Evolutionary conservation across 2,888 invertebrate genomes (phyloP).

Genomic region (Xiphydria camelus): DNA sequence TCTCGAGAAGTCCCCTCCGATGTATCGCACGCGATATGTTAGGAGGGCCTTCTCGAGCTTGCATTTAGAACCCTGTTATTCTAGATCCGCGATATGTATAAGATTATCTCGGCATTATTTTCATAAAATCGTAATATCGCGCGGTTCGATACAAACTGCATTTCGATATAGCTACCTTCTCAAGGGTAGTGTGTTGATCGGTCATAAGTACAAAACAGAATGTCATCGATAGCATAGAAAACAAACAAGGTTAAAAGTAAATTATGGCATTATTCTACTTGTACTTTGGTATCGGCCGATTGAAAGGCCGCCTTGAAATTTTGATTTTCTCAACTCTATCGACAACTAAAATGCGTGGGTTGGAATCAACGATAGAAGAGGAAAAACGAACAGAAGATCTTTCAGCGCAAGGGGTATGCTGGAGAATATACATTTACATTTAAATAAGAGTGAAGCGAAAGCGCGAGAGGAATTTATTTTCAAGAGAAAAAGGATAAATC

Average conservation of each 20-base stretch:
- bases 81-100: too few relatives aligned
- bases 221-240: conserved; percentile 30
- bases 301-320: conserved; percentile 23
- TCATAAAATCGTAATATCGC: too few relatives aligned
- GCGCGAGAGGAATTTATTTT: conserved; percentile 15
- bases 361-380: conserved; percentile 11
- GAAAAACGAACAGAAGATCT: conserved; percentile 14
- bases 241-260: conserved; percentile 31
- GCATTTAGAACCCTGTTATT: too few relatives aligned
- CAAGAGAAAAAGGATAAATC: too few relatives aligned
- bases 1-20: too few relatives aligned
- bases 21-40: too few relatives aligned
- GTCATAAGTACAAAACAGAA: conserved; percentile 33
- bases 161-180: conserved; percentile 18
- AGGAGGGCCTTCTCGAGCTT: too few relatives aligned
- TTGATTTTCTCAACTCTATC: conserved; percentile 10
- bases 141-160: background rate
- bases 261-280: conserved; percentile 37
- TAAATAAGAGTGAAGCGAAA: conserved; percentile 18
- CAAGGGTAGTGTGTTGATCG: conserved; percentile 32
- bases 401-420: too few relatives aligned
- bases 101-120: too few relatives aligned
- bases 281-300: conserved; percentile 37
- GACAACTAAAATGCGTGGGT: too few relatives aligned
- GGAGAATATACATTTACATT: conserved; percentile 11